Conservation (phyloP, 1,140 invertebrate genomes). For the Parasteatoda tepidariorum region DNA sequence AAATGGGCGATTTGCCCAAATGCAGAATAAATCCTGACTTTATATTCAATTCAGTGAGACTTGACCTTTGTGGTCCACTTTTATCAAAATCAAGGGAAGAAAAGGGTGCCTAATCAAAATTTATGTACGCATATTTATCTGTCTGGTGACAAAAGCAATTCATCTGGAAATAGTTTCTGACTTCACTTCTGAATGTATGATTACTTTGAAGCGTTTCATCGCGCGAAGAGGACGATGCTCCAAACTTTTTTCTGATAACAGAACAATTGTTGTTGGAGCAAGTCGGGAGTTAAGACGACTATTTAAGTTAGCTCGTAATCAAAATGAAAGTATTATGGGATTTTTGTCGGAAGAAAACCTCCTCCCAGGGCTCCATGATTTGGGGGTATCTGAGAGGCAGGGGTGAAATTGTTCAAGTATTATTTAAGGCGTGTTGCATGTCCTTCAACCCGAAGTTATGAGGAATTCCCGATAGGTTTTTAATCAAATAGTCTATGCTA, state of each 20-base stretch:
- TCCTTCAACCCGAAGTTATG: not conserved
- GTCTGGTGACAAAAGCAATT: constrained; percentile 47
- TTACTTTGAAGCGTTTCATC: constrained; percentile 51
- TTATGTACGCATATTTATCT: constrained; percentile 59
- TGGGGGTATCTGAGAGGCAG: not conserved
- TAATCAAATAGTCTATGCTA: not conserved
- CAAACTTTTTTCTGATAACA: not conserved
- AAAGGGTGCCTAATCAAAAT: not conserved
- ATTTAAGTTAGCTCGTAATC: not conserved
- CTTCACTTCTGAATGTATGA: constrained; percentile 54
- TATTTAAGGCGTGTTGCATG: not conserved
- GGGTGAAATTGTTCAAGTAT: not conserved
- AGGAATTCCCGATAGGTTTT: not conserved
- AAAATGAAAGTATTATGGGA: not conserved
- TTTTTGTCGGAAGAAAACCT: not conserved
- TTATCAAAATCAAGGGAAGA: not conserved
- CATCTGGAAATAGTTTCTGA: constrained; percentile 57
- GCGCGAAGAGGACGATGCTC: not conserved
- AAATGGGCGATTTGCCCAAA: not conserved
- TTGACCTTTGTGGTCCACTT: not conserved
- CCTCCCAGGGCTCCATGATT: not conserved
- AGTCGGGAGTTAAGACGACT: not conserved
- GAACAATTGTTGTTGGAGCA: not conserved
- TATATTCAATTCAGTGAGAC: not conserved
- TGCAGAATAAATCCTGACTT: not conserved